These are phyloP conservation scores for Pachydiplax longipennis DNA, from an alignment of 2,888 invertebrate species.

Conservation along the genomic window DNA sequence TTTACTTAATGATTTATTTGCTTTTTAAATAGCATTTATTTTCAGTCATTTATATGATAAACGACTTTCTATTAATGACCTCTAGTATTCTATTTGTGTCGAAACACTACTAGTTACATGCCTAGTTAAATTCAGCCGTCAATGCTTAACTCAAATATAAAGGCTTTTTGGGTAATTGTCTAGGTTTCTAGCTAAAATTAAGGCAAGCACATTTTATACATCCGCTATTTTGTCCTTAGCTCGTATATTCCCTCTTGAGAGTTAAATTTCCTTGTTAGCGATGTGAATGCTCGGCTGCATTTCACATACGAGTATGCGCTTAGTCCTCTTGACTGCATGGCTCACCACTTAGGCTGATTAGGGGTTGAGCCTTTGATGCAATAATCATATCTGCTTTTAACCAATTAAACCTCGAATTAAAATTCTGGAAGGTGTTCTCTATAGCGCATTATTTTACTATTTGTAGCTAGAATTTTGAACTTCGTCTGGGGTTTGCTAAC, in stretches of 20 bases:
- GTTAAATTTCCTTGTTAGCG: not conserved
- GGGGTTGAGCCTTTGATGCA: not conserved
- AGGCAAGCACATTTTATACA: not conserved
- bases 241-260: not conserved
- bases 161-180: not conserved
- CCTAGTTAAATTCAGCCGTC: too few species aligned
- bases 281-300: not conserved
- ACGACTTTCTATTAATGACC: too few species aligned
- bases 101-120: too few species aligned
- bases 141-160: not conserved
- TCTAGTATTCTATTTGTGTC: too few species aligned
- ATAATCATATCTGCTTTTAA: not conserved
- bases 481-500: not conserved
- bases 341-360: not conserved
- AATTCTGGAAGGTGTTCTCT: not conserved
- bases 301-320: not conserved
- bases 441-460: not conserved
- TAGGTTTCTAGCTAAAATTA: not conserved
- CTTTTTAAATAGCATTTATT: too few species aligned
- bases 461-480: not conserved
- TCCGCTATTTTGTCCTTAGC: not conserved
- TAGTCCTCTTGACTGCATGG: not conserved
- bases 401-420: not conserved
- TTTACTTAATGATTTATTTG: too few species aligned
- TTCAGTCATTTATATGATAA: too few species aligned